Evolutionary conservation across 2,888 invertebrate genomes (phyloP).

Genomic region (Papilio elwesi): DNA sequence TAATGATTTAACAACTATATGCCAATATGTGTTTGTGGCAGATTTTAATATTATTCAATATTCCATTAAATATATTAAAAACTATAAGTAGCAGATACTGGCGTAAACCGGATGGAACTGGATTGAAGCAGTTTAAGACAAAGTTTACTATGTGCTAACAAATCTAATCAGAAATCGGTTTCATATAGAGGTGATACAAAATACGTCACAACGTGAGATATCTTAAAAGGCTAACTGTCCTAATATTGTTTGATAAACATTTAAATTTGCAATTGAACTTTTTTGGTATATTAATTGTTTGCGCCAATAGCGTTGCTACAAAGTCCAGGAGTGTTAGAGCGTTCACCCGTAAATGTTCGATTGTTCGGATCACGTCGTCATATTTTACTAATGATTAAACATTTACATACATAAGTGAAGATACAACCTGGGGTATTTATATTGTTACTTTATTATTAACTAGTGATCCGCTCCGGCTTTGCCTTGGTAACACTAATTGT

Average conservation of each 20-base stretch:
- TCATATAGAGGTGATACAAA: not conserved
- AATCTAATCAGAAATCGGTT: not conserved
- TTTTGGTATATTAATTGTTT: not conserved
- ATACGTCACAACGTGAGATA: not conserved
- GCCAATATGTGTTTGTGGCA: not conserved
- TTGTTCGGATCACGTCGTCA: not conserved
- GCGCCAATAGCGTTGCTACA: not conserved
- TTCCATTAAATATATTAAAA: not conserved
- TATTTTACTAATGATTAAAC: not conserved
- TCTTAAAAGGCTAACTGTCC: not conserved
- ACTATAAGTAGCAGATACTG: too few species aligned
- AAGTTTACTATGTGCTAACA: not conserved
- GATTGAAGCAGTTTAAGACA: not conserved
- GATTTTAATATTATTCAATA: not conserved
- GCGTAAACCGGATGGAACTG: not conserved
- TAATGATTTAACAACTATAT: constrained; percentile 1
- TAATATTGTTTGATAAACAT: not conserved
- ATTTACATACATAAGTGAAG: not conserved
- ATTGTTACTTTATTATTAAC: too few species aligned
- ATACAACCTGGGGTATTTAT: not conserved
- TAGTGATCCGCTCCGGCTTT: too few species aligned
- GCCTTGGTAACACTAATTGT: too few species aligned
- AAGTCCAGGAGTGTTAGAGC: not conserved
- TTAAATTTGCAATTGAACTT: not conserved
- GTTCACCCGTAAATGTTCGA: not conserved